Evolutionary conservation across 64 coral and sea anemone genomes (phyloP), one percentile per base, ranked within the genome.

Genomic region (Exaiptasia diaphana): DNA sequence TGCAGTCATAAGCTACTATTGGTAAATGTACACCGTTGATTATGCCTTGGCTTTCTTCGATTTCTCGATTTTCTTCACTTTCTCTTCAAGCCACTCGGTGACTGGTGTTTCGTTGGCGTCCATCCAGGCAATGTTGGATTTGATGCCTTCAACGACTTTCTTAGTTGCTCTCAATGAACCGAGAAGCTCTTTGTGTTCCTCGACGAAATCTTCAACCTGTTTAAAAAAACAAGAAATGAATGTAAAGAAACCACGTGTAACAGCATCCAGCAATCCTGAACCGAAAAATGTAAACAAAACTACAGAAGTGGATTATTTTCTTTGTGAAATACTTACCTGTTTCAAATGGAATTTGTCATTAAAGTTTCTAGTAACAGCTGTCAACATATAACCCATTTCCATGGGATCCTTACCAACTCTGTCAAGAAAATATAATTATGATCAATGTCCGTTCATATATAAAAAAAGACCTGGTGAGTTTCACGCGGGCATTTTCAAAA

Each of bases 381-480:
- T 18, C 17, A 99, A 50, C 45, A 99, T 85, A 13, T 88, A 85
- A 30, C 95, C 71, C 5, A 88, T 73, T 49, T 99, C 94, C 85
- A 88, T 99, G 0, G 94, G 82, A 80, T 91, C 82, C 33, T 89
- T 88, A 24, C 94, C 94, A 68, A 92, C 78, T 64, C 94, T 99
- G 43, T 0, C 58, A 24, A 18, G 22, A 41, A 21, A 62, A 22
- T n/a, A n/a, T n/a, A n/a, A n/a, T n/a, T n/a, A n/a, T n/a, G n/a
- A n/a, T n/a, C n/a, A n/a, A n/a, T n/a, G n/a, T n/a, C n/a, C n/a
- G n/a, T n/a, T n/a, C n/a, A n/a, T n/a, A n/a, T n/a, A n/a, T n/a
- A n/a, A n/a, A n/a, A n/a, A n/a, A n/a, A n/a, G n/a, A n/a, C n/a
- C n/a, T n/a, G n/a, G n/a, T n/a, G n/a, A n/a, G n/a, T n/a, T n/a